phyloP scores from a whole-genome alignment of 1,140 invertebrate species.

The Drosophila persimilis region DNA sequence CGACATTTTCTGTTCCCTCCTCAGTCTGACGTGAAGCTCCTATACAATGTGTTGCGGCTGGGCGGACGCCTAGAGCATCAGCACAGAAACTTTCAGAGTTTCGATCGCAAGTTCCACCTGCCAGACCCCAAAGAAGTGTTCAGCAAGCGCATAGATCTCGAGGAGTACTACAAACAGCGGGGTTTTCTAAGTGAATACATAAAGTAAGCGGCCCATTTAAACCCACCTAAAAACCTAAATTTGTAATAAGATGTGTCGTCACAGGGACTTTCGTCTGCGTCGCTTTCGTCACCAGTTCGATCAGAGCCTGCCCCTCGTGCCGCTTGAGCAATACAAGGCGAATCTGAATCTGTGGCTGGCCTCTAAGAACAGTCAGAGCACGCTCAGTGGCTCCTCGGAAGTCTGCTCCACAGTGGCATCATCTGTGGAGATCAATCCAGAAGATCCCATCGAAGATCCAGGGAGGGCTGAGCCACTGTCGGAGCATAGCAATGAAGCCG shows the following conservation, averaged over 20 bases:
- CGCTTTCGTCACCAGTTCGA: constrained; percentile 79
- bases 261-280: constrained; percentile 71
- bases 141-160: constrained; percentile 67
- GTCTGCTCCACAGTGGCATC: constrained; percentile 48
- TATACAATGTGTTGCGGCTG: constrained; percentile 68
- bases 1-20: neutral
- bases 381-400: constrained; percentile 51
- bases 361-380: constrained; percentile 61
- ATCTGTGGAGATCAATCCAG: constrained; percentile 51
- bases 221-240: no score
- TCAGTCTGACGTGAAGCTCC: constrained; percentile 73
- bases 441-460: constrained; percentile 10
- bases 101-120: constrained; percentile 68
- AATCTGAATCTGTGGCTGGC: constrained; percentile 62
- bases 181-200: constrained; percentile 76
- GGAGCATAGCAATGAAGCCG: constrained; percentile 62
- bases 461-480: constrained; percentile 18
- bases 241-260: neutral
- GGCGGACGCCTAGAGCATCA: constrained; percentile 71
- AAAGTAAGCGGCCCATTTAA: constrained; percentile 51
- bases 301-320: constrained; percentile 61
- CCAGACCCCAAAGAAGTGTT: constrained; percentile 72
- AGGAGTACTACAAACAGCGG: constrained; percentile 77
- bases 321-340: constrained; percentile 62
- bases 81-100: constrained; percentile 54